Base-by-base conservation (phyloP, 2,113 vertebrate species). In the Lathamus discolor region DNA sequence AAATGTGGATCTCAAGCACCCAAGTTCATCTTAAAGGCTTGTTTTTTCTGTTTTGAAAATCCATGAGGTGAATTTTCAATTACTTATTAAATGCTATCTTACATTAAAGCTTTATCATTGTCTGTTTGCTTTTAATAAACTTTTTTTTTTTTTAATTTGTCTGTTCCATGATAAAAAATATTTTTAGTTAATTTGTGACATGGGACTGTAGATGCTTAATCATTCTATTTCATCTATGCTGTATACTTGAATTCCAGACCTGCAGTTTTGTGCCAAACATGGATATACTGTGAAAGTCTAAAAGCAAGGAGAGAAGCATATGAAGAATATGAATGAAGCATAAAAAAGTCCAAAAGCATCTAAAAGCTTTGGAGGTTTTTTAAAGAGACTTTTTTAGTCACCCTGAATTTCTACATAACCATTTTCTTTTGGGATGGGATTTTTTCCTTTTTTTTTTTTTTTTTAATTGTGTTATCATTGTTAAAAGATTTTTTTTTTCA, bases 291-390 rank as follows among this genome's bases (percentile, higher is more conserved):
- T 52, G 73, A 95, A 94, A 93, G 64, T 88, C 49, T 85, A 85
- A 90, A 96, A 96, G 92, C 67, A 70, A 92, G 90, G 83, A 95
- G 76, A 94, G 86, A 97, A 95, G 39, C 31, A 59, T 24, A 75
- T 78, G 66, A 95, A 95, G 70, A 96, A 92, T 95, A 68, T 7
- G 7, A 66, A 67, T 73, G 64, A 96, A 95, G 25, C 68, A 95
- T 93, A 93, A 96, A 93, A 78, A 14, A 92, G 79, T 92, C 51
- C 17, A 75, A 94, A 91, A 93, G 7, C 6, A 33, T 92, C 95
- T 94, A 96, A 81, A 83, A 28, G 10, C 8, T 16, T 76, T 4
- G 11, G 20, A n/a, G 33, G 1, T 18, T 4, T 78, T 96, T 90
- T 69, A 17, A 70, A 35, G 52, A 39, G 3, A 52, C 66, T 84